Evolutionary conservation across 2,888 invertebrate genomes (phyloP), one percentile per base, ranked within the genome.

Genomic region (Drosophila fungiperda): DNA sequence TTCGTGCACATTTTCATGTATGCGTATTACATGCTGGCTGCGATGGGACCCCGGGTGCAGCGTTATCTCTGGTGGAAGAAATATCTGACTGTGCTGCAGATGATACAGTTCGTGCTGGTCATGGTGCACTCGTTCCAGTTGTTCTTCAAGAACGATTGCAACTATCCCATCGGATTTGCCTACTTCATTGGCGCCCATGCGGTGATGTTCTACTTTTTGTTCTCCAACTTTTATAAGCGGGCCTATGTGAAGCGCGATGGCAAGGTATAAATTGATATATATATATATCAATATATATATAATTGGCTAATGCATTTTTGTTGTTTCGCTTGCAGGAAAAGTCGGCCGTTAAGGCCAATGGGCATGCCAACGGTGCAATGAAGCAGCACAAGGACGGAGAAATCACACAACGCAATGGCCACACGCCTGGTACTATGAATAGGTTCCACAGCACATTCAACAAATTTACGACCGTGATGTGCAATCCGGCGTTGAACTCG

Each of bases 1-100:
- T 98, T 98, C 92, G 98, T 99, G 5, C 99, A 99, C 93, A 96
- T 98, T 81, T 94, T 98, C 68, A 99, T 99, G 99, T 99, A 99
- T 94, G 95, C 96, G 0, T 99, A 99, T 93, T 98, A 98, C 89
- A 93, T 98, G 92, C 93, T 98, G 85, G 96, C 98, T 1, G 98
- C 98, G 0, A 94, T 98, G 79, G 99, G 99, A 29, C 98, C 98
- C 0, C 94, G 95, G 71, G 95, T 97, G 73, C 97, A 97, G 93
- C 96, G 96, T 89, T 98, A 96, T 93, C 94, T 98, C 63, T 98
- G 98, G 98, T 98, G 98, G 98, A 98, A 98, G 94, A 97, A 96
- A 91, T 98, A 98, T 92, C 94, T 99, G 91, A 98, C 98, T 12
- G 95, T 96, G 11, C 94, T 98, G 84, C 98, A 99, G 94, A 98